Percentiles rank a stretch among this genome's conserved stretches.
These are phyloP conservation scores for Sebastes kiyomatsui DNA, from an alignment of 2,797 vertebrate species.

Conservation along the genomic window DNA sequence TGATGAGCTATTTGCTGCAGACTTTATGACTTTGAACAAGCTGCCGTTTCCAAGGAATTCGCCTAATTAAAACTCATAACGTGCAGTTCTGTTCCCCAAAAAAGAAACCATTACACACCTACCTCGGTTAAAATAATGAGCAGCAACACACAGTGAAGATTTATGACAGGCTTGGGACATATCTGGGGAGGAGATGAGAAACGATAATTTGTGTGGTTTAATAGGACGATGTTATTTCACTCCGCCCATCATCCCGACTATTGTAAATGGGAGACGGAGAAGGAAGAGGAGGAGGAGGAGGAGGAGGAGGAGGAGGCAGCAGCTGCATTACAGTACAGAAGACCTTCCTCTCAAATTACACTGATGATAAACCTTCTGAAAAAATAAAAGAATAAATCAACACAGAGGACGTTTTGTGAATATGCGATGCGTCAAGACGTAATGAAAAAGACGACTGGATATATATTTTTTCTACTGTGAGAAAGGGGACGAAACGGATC, in stretches of 20 bases:
- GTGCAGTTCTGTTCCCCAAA: slow-evolving; percentile 3
- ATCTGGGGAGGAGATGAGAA: slow-evolving; percentile 57
- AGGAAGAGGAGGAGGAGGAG: not conserved
- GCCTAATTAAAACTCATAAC: slow-evolving; percentile 42
- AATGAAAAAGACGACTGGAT: slow-evolving; percentile 46
- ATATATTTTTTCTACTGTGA: slow-evolving; percentile 12
- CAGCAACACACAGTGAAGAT: slow-evolving; percentile 45
- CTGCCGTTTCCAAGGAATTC: slow-evolving; percentile 16
- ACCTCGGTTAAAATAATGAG: slow-evolving; percentile 50
- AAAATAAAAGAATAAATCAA: slow-evolving; percentile 39
- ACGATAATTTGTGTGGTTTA: slow-evolving; percentile 61
- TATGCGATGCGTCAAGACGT: slow-evolving; percentile 5
- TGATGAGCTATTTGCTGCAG: slow-evolving; percentile 1
- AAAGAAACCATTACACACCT: slow-evolving; percentile 34
- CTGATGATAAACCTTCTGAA: slow-evolving; percentile 20
- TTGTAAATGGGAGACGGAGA: not conserved
- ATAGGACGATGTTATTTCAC: slow-evolving; percentile 45
- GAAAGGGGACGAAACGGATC: slow-evolving; percentile 13
- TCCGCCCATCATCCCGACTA: slow-evolving; percentile 29
- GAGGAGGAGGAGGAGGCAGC: not conserved
- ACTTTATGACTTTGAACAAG: slow-evolving; percentile 26
- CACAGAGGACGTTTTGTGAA: slow-evolving; percentile 17
- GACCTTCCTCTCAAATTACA: slow-evolving; percentile 33
- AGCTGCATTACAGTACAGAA: not conserved
- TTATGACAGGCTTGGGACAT: slow-evolving; percentile 52